Base-by-base conservation (phyloP, 2,888 invertebrate species). In the Ormyrus labotus region DNA sequence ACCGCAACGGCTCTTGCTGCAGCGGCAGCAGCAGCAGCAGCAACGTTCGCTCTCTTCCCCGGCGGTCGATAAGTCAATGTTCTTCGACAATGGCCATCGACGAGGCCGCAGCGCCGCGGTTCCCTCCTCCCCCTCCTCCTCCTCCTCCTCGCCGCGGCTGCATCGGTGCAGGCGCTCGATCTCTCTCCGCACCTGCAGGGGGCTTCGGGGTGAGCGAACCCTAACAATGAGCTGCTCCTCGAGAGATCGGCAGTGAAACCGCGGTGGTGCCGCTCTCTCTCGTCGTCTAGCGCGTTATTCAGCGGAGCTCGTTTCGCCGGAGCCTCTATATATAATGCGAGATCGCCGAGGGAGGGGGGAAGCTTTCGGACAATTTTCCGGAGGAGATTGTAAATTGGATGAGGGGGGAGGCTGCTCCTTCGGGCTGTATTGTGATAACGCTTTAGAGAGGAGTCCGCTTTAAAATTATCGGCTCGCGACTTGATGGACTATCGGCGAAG, bases 51-150 rank as follows among this genome's bases (percentile, higher is more conserved):
- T 83, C 78, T 81, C 83, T 83, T 83, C 83, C 83, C 83, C 78
- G 75, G 71, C 81, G 85, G 81, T 86, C 86, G 84, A 85, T 85
- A 85, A 86, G 85, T 85, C 85, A 85, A 85, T 85, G 85, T 83
- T 85, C 83, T 68, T 48, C 82, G 82, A 86, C 84, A 85, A 85
- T 85, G 78, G 83, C 74, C 72, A 82, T 84, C 83, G 84, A 82
- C 34, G 77, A 63, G 64, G 61, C 64, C n/a, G 48, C 34, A 34
- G 34, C 34, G 34, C 34, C 50, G 7, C 10, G 8, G 13, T 53
- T 34, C n/a, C 7, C 50, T 69, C 34, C 64, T 10, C 69, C 34
- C 19, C 9, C 10, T 45, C 34, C 57, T 45, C 47, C 2, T 45
- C 34, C 57, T 45, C 13, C 2, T 7, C 63, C 13, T 6, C 0